These are phyloP conservation scores for Ara ararauna DNA, from an alignment of 2,797 vertebrate species.

Conservation along the genomic window DNA sequence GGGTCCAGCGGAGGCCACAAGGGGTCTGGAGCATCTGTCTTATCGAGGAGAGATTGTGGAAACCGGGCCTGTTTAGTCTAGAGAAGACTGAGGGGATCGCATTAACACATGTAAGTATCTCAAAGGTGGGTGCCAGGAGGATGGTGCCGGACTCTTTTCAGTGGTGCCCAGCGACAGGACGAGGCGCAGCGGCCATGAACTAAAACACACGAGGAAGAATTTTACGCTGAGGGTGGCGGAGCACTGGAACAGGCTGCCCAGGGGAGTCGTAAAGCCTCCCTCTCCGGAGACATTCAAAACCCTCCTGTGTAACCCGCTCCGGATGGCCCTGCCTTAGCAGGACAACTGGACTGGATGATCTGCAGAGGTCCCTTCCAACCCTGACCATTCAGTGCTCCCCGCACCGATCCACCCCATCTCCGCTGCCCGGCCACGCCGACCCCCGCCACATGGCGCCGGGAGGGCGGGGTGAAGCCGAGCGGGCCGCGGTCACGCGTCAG, in stretches of 20 bases:
- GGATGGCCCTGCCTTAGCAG: background rate
- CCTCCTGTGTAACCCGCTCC: background rate
- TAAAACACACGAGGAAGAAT: background rate
- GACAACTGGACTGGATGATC: background rate
- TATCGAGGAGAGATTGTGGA: background rate
- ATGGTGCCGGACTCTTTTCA: background rate
- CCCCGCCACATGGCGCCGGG: slow-evolving; percentile 31
- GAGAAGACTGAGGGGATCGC: background rate
- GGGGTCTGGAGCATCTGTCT: background rate
- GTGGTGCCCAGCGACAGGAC: background rate
- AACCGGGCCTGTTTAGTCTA: background rate
- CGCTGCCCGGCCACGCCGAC: background rate
- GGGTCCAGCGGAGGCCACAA: background rate
- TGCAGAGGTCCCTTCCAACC: background rate
- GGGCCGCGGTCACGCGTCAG: background rate
- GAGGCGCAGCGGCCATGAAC: background rate
- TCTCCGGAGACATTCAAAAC: background rate
- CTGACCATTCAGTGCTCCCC: background rate
- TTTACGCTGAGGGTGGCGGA: background rate
- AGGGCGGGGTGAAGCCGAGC: slow-evolving; percentile 7
- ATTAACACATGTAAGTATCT: background rate
- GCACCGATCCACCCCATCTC: background rate
- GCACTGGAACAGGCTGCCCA: background rate
- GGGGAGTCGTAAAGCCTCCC: background rate
- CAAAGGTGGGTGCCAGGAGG: background rate